Conservation (phyloP, 2,113 vertebrate species). For the Tyrannus savana region DNA sequence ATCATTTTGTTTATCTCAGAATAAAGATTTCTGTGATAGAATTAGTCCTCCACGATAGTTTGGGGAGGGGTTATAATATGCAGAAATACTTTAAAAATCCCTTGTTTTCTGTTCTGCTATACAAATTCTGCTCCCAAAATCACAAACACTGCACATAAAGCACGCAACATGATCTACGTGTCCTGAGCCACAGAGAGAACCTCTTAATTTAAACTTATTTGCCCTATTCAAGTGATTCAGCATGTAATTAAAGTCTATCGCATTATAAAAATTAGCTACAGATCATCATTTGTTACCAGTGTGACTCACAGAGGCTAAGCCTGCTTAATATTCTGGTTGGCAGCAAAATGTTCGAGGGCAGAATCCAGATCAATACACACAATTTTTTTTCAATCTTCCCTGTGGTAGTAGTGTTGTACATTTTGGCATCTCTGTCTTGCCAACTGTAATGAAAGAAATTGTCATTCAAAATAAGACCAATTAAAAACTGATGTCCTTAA, state of each 20-base stretch:
- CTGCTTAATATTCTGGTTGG: constrained; percentile 52
- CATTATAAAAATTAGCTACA: constrained; percentile 28
- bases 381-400: background rate
- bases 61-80: background rate
- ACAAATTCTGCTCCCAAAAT: background rate
- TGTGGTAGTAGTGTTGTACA: background rate
- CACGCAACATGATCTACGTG: background rate
- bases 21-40: background rate
- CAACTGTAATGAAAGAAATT: constrained; percentile 42
- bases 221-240: background rate
- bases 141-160: background rate
- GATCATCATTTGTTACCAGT: constrained; percentile 20
- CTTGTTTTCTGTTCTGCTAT: background rate
- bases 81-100: background rate
- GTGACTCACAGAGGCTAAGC: constrained; percentile 38
- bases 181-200: background rate
- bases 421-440: background rate
- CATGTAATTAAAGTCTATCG: constrained; percentile 4
- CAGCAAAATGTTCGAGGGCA: background rate
- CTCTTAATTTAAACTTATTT: constrained; percentile 46
- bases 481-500: constrained; percentile 39
- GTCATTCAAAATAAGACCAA: constrained; percentile 42
- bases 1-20: background rate
- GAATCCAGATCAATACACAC: background rate
- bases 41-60: background rate